Base-by-base conservation (phyloP, 2,888 invertebrate species). In the Galerucella calmariensis region DNA sequence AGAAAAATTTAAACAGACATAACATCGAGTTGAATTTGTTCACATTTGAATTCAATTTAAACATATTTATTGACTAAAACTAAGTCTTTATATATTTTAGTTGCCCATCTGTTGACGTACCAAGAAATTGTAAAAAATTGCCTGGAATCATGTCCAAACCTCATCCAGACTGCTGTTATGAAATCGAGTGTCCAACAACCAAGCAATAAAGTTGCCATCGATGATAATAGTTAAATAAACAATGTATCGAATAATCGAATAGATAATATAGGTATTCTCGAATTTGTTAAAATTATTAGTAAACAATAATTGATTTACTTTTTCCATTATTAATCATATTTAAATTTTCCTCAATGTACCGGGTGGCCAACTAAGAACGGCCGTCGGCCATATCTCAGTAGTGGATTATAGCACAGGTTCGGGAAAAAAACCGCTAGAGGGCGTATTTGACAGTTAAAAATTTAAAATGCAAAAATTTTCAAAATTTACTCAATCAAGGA, bases 71-170 rank as follows among this genome's bases (percentile, higher is more conserved):
- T 35, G 35, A 35, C 5, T 67, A 53, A 20, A n/a, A 66, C 8
- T 16, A 66, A 66, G 8, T 35, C 11, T 59, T 69, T 46, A 24
- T 53, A 24, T 59, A 59, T 62, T 72, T 72, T n/a, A 75, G 72
- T 20, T 72, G 69, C 51, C 41, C 46, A 63, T 5, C 48, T 20
- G 46, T 46, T n/a, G 6, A 5, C 3, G 16, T 65, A 35, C n/a
- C 6, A 10, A 63, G 65, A 24, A 67, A 72, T 8, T 75, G 67
- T 46, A 72, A 41, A 48, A 14, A 53, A 24, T 24, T 65, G 27
- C 67, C 61, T 12, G 75, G 75, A 20, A 66, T 66, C 46, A 6
- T 75, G 12, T 65, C 56, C 2, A 75, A 75, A 51, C 72, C 75
- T 16, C 71, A 20, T 27, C 75, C 75, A 10, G 2, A 69, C 5